Conservation (phyloP, 2,888 invertebrate species). For the Arrhopalites spinosus region DNA sequence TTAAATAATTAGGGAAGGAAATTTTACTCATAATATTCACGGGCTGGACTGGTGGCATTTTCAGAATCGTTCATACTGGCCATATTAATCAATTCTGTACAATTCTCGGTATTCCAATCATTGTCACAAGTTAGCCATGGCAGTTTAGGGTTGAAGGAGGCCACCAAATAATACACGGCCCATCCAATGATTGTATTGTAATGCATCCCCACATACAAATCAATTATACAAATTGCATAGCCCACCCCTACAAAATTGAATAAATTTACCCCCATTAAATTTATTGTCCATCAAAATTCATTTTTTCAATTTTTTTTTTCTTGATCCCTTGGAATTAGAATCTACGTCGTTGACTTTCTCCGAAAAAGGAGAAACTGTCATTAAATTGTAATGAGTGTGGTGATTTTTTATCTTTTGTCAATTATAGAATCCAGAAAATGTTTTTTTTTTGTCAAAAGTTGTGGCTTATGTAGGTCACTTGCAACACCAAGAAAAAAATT, state of each 20-base stretch:
- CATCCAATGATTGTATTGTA: conserved; percentile 97
- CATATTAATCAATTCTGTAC: conserved; percentile 67
- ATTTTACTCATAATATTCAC: conserved; percentile 83
- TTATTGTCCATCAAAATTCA: neutral
- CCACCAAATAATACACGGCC: conserved; percentile 89
- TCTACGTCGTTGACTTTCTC: too few relatives aligned
- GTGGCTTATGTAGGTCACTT: too few relatives aligned
- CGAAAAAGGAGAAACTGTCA: conserved; percentile 9
- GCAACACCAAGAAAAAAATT: too few relatives aligned
- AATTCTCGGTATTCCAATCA: conserved; percentile 81
- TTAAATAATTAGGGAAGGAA: too few relatives aligned
- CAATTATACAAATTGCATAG: conserved; percentile 93
- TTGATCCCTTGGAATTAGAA: too few relatives aligned
- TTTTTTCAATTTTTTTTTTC: neutral
- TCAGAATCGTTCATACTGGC: conserved; percentile 56
- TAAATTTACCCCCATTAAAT: neutral
- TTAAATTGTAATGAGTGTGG: too few relatives aligned
- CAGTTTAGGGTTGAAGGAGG: conserved; percentile 77
- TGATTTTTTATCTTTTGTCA: too few relatives aligned
- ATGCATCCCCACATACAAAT: conserved; percentile 88
- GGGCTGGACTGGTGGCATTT: conserved; percentile 73
- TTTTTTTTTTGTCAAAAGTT: too few relatives aligned
- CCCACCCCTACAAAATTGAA: conserved; percentile 75
- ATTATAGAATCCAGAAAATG: too few relatives aligned
- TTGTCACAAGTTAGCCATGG: conserved; percentile 89